A percentile compares a stretch with the other conserved stretches of the same genome.
Evolutionary conservation across 2,113 vertebrate genomes (phyloP).

Genomic region (Archocentrus centrarchus): DNA sequence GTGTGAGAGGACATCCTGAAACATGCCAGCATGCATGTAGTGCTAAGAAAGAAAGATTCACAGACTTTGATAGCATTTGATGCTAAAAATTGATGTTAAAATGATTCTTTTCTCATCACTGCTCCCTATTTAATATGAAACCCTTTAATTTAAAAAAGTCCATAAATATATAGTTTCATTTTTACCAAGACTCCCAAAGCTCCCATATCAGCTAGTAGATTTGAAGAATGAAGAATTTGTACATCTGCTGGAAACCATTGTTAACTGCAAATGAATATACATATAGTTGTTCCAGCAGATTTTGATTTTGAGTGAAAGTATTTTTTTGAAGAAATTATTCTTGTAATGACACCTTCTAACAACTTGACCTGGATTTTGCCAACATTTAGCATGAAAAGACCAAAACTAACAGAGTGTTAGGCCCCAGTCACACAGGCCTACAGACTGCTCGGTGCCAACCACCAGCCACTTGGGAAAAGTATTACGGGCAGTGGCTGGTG

Average conservation of each 20-base stretch:
- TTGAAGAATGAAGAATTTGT: not conserved
- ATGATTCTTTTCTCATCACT: not conserved
- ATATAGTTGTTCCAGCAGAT: not conserved
- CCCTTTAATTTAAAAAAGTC: not conserved
- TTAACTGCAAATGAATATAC: not conserved
- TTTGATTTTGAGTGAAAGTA: not conserved
- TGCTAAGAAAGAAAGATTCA: not conserved
- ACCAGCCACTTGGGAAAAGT: too few relatives aligned
- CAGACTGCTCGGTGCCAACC: too few relatives aligned
- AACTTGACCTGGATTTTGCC: not conserved
- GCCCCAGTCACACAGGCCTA: not conserved
- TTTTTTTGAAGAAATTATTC: not conserved
- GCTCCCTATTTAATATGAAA: not conserved
- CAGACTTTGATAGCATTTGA: not conserved
- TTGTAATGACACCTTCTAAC: not conserved
- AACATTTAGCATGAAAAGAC: not conserved
- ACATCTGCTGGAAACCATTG: not conserved
- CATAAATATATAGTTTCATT: not conserved
- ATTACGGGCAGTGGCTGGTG: too few relatives aligned
- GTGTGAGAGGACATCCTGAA: not conserved
- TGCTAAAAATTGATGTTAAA: not conserved
- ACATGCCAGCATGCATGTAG: not conserved
- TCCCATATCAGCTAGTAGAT: not conserved
- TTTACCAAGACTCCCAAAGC: not conserved
- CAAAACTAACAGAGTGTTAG: not conserved